Conservation (phyloP, 2,113 vertebrate species). For the Mugil cephalus region DNA sequence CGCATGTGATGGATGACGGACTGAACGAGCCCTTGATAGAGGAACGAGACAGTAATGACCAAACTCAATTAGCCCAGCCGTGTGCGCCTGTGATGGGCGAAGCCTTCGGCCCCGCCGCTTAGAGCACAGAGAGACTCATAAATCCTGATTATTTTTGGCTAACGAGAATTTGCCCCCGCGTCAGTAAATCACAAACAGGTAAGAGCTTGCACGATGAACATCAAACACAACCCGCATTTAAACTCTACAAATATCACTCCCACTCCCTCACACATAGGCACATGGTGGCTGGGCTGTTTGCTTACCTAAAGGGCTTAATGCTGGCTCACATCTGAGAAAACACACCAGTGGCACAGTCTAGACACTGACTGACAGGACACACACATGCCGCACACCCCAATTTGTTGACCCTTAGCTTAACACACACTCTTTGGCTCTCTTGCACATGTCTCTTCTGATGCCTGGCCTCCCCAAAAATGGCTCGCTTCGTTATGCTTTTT, state of each 20-base stretch:
- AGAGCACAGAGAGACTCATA: constrained; percentile 64
- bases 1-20: constrained; percentile 50
- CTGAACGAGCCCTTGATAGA: constrained; percentile 65
- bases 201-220: constrained; percentile 19
- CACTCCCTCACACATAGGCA: constrained; percentile 9
- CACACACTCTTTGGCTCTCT: constrained; percentile 25
- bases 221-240: constrained; percentile 12
- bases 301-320: constrained; percentile 56
- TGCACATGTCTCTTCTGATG: constrained; percentile 32
- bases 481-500: neutral
- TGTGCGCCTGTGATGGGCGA: constrained; percentile 37
- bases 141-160: constrained; percentile 79
- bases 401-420: constrained; percentile 62
- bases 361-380: constrained; percentile 64
- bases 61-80: constrained; percentile 72
- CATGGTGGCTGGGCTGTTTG: constrained; percentile 38
- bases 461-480: constrained; percentile 42
- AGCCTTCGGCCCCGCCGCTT: constrained; percentile 55
- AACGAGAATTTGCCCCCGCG: constrained; percentile 63
- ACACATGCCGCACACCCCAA: constrained; percentile 57
- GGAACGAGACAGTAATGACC: constrained; percentile 71
- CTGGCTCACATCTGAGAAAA: constrained; percentile 73
- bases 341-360: constrained; percentile 52
- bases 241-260: neutral
- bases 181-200: constrained; percentile 72